A percentile compares a stretch with the other conserved stretches of the same genome.
phyloP scores from a whole-genome alignment of 2,888 invertebrate genomes.

The Pollenia labialis region DNA sequence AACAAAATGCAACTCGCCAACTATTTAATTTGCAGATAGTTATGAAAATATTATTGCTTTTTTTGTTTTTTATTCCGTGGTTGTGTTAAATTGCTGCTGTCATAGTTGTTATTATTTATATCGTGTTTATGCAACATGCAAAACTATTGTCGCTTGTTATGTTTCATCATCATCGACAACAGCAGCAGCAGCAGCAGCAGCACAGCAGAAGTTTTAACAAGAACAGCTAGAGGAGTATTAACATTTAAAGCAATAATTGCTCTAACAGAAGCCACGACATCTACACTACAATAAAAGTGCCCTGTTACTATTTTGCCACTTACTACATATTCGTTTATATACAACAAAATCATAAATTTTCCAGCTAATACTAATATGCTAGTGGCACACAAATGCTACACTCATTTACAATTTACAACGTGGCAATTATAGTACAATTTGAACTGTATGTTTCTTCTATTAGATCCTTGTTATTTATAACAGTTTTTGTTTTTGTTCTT shows the following conservation, averaged over 20 bases:
- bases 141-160: conserved; percentile 73
- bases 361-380: conserved; percentile 24
- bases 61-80: background rate
- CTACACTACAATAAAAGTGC: conserved; percentile 35
- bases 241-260: conserved; percentile 48
- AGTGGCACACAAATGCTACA: conserved; percentile 8
- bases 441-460: conserved; percentile 46
- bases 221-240: conserved; percentile 11
- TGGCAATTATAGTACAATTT: conserved; percentile 58
- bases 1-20: conserved; percentile 26
- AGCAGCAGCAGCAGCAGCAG: conserved; percentile 18
- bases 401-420: background rate
- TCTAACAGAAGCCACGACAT: conserved; percentile 60
- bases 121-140: conserved; percentile 68
- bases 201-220: background rate
- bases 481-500: conserved; percentile 49
- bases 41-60: conserved; percentile 47
- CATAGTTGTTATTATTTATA: conserved; percentile 51
- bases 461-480: conserved; percentile 71
- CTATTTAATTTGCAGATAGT: conserved; percentile 65
- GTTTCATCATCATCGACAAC: conserved; percentile 56
- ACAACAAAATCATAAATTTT: conserved; percentile 22
- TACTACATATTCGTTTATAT: background rate
- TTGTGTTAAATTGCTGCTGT: background rate
- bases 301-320: conserved; percentile 7